These are phyloP conservation scores for Ferrisia virgata DNA, from an alignment of 2,888 invertebrate species.

Conservation along the genomic window DNA sequence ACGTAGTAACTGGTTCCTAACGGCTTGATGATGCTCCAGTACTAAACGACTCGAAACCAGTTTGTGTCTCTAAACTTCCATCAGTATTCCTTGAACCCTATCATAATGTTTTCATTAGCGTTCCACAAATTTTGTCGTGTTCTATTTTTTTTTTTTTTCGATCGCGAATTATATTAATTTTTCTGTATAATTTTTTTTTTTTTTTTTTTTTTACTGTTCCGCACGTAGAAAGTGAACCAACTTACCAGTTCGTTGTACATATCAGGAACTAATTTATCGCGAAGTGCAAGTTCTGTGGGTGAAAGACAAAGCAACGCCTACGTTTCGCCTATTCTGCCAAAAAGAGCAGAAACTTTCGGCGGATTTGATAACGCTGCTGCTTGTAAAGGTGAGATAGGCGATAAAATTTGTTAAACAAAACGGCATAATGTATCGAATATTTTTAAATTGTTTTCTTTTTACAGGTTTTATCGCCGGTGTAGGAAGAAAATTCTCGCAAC, in stretches of 20 bases:
- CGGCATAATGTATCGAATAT: not conserved
- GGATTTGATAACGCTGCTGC: slow-evolving; percentile 70
- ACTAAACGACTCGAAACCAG: not conserved
- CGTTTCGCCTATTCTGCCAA: slow-evolving; percentile 80
- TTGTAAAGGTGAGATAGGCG: slow-evolving; percentile 17
- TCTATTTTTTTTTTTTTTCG: slow-evolving; percentile 5
- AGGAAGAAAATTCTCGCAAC: slow-evolving; percentile 41
- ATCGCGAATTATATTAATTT: not conserved
- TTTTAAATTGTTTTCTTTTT: not conserved
- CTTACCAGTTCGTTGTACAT: slow-evolving; percentile 71
- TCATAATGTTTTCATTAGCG: slow-evolving; percentile 17
- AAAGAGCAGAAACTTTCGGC: slow-evolving; percentile 93
- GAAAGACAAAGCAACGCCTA: slow-evolving; percentile 85
- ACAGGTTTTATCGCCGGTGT: slow-evolving; percentile 31
- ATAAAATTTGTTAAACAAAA: not conserved
- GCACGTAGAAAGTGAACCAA: slow-evolving; percentile 67
- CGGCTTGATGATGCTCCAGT: slow-evolving; percentile 9
- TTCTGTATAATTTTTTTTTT: too few species aligned
- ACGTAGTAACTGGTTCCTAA: slow-evolving; percentile 34
- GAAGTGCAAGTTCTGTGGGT: slow-evolving; percentile 90
- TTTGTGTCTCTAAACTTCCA: slow-evolving; percentile 17
- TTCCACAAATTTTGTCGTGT: not conserved
- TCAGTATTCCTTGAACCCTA: slow-evolving; percentile 26
- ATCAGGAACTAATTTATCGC: slow-evolving; percentile 74
- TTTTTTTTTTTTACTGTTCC: too few species aligned